Percentiles rank a stretch among this genome's conserved stretches.
These are phyloP conservation scores for Heliconius hortense DNA, from an alignment of 2,888 invertebrate genomes.

Conservation along the genomic window DNA sequence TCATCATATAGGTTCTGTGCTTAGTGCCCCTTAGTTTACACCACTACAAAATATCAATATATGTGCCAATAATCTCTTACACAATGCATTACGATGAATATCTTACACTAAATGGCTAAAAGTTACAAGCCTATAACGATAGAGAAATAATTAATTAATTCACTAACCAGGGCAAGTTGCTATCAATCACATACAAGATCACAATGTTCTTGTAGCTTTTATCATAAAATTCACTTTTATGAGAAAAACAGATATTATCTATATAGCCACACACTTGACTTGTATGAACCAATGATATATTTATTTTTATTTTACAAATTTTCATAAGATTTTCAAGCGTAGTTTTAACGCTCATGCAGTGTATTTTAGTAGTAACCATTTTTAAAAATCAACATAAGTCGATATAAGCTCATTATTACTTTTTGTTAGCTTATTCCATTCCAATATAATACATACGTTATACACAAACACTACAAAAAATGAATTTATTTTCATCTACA, in stretches of 20 bases:
- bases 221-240: neutral
- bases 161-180: neutral
- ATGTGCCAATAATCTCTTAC: conserved; percentile 10
- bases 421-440: conserved; percentile 56
- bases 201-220: neutral
- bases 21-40: neutral
- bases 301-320: neutral
- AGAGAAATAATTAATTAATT: neutral
- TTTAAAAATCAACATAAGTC: conserved; percentile 35
- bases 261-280: neutral
- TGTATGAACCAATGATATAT: neutral
- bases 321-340: neutral
- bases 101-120: neutral
- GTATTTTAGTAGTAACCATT: conserved; percentile 23
- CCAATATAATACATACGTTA: conserved; percentile 55
- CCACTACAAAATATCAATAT: neutral
- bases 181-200: neutral
- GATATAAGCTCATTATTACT: conserved; percentile 37
- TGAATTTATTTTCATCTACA: conserved; percentile 55
- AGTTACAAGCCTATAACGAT: neutral
- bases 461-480: conserved; percentile 45
- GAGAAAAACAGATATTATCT: neutral
- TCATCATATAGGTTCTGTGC: neutral
- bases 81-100: neutral
- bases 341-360: neutral